Percentiles rank a stretch among this genome's conserved stretches.
Evolutionary conservation across 1,140 invertebrate genomes (phyloP).

Genomic region (Rhyacophila brunnea): DNA sequence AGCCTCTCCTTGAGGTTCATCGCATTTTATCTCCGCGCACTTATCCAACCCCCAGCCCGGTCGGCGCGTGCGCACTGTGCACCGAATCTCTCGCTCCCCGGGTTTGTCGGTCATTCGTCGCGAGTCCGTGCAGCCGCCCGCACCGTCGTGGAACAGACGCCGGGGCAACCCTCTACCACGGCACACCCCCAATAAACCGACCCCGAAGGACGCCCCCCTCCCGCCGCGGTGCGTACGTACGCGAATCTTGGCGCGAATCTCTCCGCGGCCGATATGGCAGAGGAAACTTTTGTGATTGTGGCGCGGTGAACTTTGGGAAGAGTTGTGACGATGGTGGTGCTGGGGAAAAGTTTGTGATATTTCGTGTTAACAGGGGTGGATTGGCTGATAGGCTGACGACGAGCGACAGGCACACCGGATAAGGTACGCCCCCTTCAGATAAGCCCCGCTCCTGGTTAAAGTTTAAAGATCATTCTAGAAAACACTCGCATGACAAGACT

Average conservation of each 20-base stretch:
- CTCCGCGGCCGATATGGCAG: no score
- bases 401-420: neutral
- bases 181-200: neutral
- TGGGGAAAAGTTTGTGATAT: slow-evolving; percentile 2
- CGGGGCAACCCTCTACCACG: slow-evolving; percentile 5
- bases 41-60: neutral
- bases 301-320: slow-evolving; percentile 1
- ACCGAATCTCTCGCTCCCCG: slow-evolving; percentile 16
- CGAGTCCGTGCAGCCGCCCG: slow-evolving; percentile 28
- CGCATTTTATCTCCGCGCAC: no score
- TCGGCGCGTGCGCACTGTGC: slow-evolving; percentile 21
- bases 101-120: slow-evolving; percentile 33
- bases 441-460: neutral
- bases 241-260: neutral
- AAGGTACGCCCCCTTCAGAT: slow-evolving; percentile 1
- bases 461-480: neutral
- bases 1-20: no score
- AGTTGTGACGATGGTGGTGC: neutral
- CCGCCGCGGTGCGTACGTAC: slow-evolving; percentile 4
- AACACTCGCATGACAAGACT: no score
- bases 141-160: slow-evolving; percentile 17
- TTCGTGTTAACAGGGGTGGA: no score
- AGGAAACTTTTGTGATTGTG: slow-evolving; percentile 10
- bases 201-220: neutral
- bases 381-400: neutral